A percentile compares a stretch with the other conserved stretches of the same genome.
These are phyloP conservation scores for Montipora efflorescens DNA, from an alignment of 64 coral and sea anemone species.

Conservation along the genomic window DNA sequence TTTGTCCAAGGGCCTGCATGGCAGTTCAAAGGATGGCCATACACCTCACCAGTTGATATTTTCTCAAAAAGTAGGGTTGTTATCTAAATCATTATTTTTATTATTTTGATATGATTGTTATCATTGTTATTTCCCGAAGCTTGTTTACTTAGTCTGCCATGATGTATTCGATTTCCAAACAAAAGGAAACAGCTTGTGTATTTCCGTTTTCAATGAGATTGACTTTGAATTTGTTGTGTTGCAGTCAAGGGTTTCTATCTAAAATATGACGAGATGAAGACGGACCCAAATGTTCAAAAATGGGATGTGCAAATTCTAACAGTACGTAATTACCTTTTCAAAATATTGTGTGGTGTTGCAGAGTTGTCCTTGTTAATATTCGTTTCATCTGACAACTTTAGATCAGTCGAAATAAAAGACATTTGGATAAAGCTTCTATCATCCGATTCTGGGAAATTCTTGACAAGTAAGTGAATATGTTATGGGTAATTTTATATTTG, in stretches of 20 bases:
- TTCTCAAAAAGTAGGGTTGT: constrained; percentile 92
- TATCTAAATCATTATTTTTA: neutral
- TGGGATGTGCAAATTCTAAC: constrained; percentile 98
- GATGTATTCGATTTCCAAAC: too few species aligned
- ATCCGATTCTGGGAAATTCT: constrained; percentile 94
- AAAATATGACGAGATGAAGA: constrained; percentile 98
- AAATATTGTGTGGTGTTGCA: too few species aligned
- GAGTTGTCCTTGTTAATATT: neutral
- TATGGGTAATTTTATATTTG: too few species aligned
- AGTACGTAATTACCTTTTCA: constrained; percentile 44
- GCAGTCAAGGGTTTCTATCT: constrained; percentile 90
- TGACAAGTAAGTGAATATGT: constrained; percentile 90
- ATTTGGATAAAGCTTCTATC: constrained; percentile 97
- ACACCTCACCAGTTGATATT: constrained; percentile 94
- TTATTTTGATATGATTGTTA: too few species aligned
- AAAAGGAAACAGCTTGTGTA: neutral
- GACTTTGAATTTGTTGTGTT: neutral
- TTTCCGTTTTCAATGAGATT: neutral
- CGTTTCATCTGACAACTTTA: neutral
- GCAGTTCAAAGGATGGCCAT: constrained; percentile 99
- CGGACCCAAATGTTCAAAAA: constrained; percentile 94
- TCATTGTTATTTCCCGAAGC: too few species aligned
- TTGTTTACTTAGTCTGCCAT: too few species aligned
- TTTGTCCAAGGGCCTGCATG: constrained; percentile 97
- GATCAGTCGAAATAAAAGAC: constrained; percentile 98